Evolutionary conservation across 2,888 invertebrate genomes (phyloP).

Genomic region (Colletes collaris): DNA sequence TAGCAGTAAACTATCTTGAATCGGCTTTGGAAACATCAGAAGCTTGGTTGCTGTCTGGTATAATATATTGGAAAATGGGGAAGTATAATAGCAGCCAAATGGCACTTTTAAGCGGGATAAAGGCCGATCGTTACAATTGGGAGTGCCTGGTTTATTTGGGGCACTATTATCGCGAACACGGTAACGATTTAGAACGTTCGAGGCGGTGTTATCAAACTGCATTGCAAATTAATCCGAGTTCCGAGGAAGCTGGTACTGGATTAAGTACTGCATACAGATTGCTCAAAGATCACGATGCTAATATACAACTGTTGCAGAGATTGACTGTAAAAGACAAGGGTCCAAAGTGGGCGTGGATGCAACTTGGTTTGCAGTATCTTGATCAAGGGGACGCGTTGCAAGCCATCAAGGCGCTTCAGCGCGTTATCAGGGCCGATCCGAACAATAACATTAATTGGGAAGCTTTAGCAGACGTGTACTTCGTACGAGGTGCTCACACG

Average conservation of each 20-base stretch:
- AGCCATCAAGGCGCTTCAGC: conserved; percentile 91
- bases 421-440: conserved; percentile 88
- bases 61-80: conserved; percentile 85
- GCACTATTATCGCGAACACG: conserved; percentile 87
- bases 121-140: conserved; percentile 89
- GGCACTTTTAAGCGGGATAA: conserved; percentile 86
- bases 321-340: conserved; percentile 83
- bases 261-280: conserved; percentile 91
- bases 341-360: conserved; percentile 91
- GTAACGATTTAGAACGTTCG: conserved; percentile 88
- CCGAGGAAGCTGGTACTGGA: conserved; percentile 88
- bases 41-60: conserved; percentile 86
- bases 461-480: conserved; percentile 95
- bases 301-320: conserved; percentile 86
- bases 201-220: conserved; percentile 94
- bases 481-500: conserved; percentile 93
- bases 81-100: conserved; percentile 86
- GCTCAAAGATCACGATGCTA: conserved; percentile 87
- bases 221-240: conserved; percentile 88
- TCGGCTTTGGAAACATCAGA: conserved; percentile 83
- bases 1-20: conserved; percentile 85
- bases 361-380: conserved; percentile 92
- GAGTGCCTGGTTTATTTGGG: conserved; percentile 91
- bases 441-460: conserved; percentile 91
- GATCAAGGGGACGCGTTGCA: conserved; percentile 89